Evolutionary conservation across 2,797 vertebrate species (phyloP).

Genomic region (Rhinichthys osculus): DNA sequence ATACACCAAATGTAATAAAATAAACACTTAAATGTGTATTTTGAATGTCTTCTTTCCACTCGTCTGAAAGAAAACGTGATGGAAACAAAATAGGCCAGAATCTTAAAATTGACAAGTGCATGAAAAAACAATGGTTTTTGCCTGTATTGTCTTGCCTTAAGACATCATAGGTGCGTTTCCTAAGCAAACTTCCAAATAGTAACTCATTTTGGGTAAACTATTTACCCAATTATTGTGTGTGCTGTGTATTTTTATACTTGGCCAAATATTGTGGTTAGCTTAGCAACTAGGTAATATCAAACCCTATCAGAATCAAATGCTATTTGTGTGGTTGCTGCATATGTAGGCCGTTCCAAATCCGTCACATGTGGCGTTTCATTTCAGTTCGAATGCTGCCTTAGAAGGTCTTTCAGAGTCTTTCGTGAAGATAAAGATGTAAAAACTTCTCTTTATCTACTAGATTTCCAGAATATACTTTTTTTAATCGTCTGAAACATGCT

Average conservation of each 20-base stretch:
- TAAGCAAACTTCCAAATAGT: not conserved
- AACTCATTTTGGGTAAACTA: not conserved
- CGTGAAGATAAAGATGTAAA: not conserved
- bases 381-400: not conserved
- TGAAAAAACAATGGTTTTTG: not conserved
- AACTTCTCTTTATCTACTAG: not conserved
- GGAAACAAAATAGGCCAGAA: not conserved
- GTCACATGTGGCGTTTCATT: not conserved
- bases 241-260: not conserved
- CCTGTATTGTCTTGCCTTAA: not conserved
- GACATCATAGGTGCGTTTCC: not conserved
- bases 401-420: not conserved
- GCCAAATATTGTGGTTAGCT: not conserved
- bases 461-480: not conserved
- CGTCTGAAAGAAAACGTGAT: not conserved
- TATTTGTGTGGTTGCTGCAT: constrained; percentile 14
- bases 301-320: constrained; percentile 13
- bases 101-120: not conserved
- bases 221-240: not conserved
- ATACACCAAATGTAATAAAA: not conserved
- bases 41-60: not conserved
- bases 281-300: constrained; percentile 20
- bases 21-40: not conserved
- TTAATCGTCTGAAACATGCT: not conserved
- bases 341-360: not conserved